phyloP scores from a whole-genome alignment of 2,888 invertebrate species.

The Adelphocoris suturalis region DNA sequence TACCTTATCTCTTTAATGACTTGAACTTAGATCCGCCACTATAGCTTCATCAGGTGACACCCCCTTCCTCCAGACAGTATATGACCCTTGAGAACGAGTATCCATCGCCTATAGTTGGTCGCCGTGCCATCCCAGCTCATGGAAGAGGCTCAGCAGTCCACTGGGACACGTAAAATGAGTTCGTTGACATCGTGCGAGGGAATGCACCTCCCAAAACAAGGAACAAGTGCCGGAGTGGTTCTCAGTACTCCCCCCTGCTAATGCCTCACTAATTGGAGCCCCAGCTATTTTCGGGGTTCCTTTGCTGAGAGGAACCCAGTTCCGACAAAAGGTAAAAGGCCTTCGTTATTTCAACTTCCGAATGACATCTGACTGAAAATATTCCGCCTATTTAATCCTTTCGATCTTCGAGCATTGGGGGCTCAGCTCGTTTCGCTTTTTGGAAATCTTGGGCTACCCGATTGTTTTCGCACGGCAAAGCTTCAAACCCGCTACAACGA shows the following conservation, averaged over 20 bases:
- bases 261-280: constrained; percentile 39
- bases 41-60: too few relatives aligned
- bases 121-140: too few relatives aligned
- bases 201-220: constrained; percentile 37
- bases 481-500: background rate
- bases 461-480: background rate
- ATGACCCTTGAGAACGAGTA: too few relatives aligned
- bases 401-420: background rate
- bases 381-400: constrained; percentile 2
- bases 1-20: too few relatives aligned
- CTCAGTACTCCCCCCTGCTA: constrained; percentile 29
- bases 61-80: too few relatives aligned
- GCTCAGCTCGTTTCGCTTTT: background rate
- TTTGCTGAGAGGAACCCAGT: background rate
- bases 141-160: background rate
- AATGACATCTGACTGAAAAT: constrained; percentile 26
- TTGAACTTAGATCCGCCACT: too few relatives aligned
- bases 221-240: constrained; percentile 33
- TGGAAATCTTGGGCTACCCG: background rate
- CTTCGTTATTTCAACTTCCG: constrained; percentile 42
- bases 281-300: background rate
- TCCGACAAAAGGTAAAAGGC: constrained; percentile 36
- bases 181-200: constrained; percentile 3
- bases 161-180: constrained; percentile 24
- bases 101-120: too few relatives aligned